Percentiles rank a stretch among this genome's conserved stretches.
These are phyloP conservation scores for Tetheella fluctuosa DNA, from an alignment of 2,888 invertebrate genomes.

Conservation along the genomic window DNA sequence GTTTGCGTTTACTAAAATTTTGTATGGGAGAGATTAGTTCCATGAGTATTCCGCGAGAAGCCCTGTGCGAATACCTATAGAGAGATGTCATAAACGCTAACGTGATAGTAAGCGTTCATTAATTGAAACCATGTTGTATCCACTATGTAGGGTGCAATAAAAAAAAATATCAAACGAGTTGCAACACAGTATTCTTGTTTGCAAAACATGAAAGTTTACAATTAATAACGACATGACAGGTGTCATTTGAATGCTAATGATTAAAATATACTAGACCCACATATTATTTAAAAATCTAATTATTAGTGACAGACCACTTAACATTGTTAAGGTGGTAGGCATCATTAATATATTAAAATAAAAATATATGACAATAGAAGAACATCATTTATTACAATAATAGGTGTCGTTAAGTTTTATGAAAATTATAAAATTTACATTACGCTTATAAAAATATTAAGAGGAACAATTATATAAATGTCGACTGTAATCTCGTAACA, in stretches of 20 bases:
- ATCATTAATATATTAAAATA: background rate
- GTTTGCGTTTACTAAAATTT: too few relatives aligned
- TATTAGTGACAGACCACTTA: slow-evolving; percentile 39
- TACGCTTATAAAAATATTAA: background rate
- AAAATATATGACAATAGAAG: background rate
- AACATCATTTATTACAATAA: background rate
- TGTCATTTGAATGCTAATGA: slow-evolving; percentile 29
- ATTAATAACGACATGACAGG: slow-evolving; percentile 31
- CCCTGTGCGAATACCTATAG: too few relatives aligned
- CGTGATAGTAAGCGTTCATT: background rate
- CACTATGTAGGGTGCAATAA: background rate
- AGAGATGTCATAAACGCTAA: too few relatives aligned
- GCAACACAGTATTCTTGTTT: slow-evolving; percentile 8
- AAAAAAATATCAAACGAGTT: background rate
- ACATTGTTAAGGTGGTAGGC: slow-evolving; percentile 28
- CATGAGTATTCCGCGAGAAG: too few relatives aligned
- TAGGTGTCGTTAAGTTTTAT: background rate
- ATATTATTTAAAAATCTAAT: slow-evolving; percentile 23
- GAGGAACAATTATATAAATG: background rate
- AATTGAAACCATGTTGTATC: background rate
- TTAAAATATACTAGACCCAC: slow-evolving; percentile 24
- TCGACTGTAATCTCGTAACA: background rate
- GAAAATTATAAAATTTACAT: background rate
- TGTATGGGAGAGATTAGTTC: too few relatives aligned
- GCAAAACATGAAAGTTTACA: slow-evolving; percentile 16